Conservation (phyloP, 2,888 invertebrate species). For the Heliothis peltigera region DNA sequence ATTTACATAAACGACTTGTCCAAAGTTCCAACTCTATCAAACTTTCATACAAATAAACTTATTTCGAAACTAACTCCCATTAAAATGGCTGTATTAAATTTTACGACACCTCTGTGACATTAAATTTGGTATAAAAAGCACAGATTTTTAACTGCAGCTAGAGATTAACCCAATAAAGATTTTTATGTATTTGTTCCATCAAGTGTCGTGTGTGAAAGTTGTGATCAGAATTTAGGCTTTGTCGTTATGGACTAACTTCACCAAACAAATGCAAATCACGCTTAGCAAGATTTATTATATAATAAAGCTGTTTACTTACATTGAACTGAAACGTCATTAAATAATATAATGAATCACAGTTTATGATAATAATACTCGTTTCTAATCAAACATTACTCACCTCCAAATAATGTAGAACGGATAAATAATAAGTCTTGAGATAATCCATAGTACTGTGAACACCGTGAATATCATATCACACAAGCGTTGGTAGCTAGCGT, state of each 20-base stretch:
- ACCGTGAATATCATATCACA: slow-evolving; percentile 97
- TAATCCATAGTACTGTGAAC: slow-evolving; percentile 97
- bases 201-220: too few relatives aligned
- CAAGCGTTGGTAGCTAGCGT: slow-evolving; percentile 95
- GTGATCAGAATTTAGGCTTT: too few relatives aligned
- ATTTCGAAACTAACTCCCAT: neutral
- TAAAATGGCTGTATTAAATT: neutral
- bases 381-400: slow-evolving; percentile 78
- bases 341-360: neutral
- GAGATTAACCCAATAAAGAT: too few relatives aligned
- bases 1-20: neutral
- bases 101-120: neutral
- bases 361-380: neutral
- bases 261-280: too few relatives aligned
- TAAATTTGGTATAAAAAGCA: neutral
- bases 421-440: slow-evolving; percentile 96
- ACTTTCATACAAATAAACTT: neutral
- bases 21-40: neutral
- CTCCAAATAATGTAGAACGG: slow-evolving; percentile 97
- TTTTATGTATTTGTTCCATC: too few relatives aligned
- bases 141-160: neutral
- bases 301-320: neutral
- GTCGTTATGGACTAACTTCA: too few relatives aligned
- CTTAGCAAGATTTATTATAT: neutral
- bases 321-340: neutral